phyloP scores from a whole-genome alignment of 1,140 invertebrate genomes.

The Leucophenga varia region DNA sequence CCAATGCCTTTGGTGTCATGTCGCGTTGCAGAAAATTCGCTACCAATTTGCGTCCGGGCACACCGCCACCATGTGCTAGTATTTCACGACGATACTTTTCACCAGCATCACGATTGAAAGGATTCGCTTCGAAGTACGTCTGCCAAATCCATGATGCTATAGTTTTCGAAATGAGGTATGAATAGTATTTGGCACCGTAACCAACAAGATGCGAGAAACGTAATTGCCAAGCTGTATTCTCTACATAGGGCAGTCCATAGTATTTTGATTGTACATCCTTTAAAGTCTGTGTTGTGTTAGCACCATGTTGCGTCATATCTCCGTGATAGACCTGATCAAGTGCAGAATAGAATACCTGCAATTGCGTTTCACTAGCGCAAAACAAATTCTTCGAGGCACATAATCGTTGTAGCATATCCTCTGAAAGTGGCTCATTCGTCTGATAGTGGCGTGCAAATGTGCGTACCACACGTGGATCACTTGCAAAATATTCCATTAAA shows the following conservation, averaged over 20 bases:
- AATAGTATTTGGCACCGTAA: constrained; percentile 98
- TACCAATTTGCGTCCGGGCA: constrained; percentile 72
- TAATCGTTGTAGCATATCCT: constrained; percentile 73
- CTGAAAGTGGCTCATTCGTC: constrained; percentile 81
- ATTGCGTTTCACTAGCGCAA: constrained; percentile 85
- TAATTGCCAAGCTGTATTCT: constrained; percentile 94
- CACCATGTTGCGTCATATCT: constrained; percentile 56
- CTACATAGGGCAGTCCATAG: constrained; percentile 83
- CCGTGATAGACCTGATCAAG: constrained; percentile 90
- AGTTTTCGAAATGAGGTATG: constrained; percentile 92
- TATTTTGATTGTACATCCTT: constrained; percentile 78
- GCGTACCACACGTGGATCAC: constrained; percentile 81
- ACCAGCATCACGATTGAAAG: constrained; percentile 75
- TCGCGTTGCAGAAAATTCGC: constrained; percentile 71
- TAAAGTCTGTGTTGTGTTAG: constrained; percentile 77
- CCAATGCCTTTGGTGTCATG: constrained; percentile 64
- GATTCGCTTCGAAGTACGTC: constrained; percentile 79
- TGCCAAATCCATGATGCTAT: constrained; percentile 94
- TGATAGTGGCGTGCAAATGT: constrained; percentile 90
- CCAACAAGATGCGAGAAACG: constrained; percentile 95
- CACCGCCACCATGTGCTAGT: constrained; percentile 85
- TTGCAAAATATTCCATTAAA: constrained; percentile 97
- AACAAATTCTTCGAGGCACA: constrained; percentile 85
- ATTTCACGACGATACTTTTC: constrained; percentile 76
- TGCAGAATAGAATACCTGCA: constrained; percentile 84